Evolutionary conservation across 1,140 invertebrate species (phyloP).

Genomic region (Drosophila tristis): DNA sequence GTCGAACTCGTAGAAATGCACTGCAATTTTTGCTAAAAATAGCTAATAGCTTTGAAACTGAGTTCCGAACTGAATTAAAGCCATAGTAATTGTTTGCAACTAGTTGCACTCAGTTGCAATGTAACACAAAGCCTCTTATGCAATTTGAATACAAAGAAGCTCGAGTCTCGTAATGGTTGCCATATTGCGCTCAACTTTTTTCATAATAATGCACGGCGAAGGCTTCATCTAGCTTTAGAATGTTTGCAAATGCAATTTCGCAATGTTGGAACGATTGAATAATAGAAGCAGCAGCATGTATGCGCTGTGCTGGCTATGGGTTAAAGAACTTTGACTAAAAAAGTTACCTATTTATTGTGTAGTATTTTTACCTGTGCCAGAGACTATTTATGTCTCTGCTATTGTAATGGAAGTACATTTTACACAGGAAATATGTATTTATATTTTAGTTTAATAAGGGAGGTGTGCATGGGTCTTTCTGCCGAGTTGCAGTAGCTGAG

Average conservation of each 20-base stretch:
- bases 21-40: too few species aligned
- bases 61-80: too few species aligned
- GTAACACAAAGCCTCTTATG: too few species aligned
- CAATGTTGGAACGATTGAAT: constrained; percentile 39
- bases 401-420: not conserved
- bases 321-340: constrained; percentile 18
- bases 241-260: constrained; percentile 15
- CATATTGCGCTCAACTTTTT: constrained; percentile 13
- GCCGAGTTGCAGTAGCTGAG: constrained; percentile 26
- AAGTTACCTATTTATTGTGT: not conserved
- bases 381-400: constrained; percentile 7
- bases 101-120: too few species aligned
- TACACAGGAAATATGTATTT: not conserved
- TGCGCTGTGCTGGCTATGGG: constrained; percentile 5
- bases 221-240: constrained; percentile 3
- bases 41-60: too few species aligned
- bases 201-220: constrained; percentile 2
- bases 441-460: constrained; percentile 1
- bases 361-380: not conserved
- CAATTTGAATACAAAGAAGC: too few species aligned
- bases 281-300: constrained; percentile 26
- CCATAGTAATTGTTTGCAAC: too few species aligned
- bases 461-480: constrained; percentile 31
- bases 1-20: too few species aligned
- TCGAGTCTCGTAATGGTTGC: too few species aligned